These are phyloP conservation scores for Ascidia mentula DNA, from an alignment of 23 tunicate species.

Conservation along the genomic window DNA sequence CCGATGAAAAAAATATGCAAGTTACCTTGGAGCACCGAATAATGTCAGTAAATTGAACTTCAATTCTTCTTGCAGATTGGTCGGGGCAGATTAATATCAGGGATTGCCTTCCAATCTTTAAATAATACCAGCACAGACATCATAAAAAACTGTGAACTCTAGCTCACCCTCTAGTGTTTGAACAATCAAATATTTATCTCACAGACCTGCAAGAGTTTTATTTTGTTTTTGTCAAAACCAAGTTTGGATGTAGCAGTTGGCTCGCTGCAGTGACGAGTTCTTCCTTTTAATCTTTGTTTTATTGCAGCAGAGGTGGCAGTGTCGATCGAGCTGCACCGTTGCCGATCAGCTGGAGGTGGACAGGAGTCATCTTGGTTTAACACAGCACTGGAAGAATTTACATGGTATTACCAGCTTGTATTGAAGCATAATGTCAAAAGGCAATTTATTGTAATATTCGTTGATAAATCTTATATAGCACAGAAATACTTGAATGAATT, in stretches of 20 bases:
- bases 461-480: no score
- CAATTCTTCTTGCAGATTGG: conserved; percentile 47
- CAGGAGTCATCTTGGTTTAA: background rate
- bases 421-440: no score
- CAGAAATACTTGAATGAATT: no score
- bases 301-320: conserved; percentile 10
- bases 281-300: conserved; percentile 21
- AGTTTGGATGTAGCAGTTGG: conserved; percentile 41
- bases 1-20: no score
- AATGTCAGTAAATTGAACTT: conserved; percentile 54
- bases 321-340: conserved; percentile 68
- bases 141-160: no score
- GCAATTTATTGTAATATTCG: no score
- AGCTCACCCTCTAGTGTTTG: no score
- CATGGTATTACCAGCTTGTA: no score
- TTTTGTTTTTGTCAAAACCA: conserved; percentile 69
- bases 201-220: conserved; percentile 59
- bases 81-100: conserved; percentile 61
- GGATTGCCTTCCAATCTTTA: conserved; percentile 68
- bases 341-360: conserved; percentile 19
- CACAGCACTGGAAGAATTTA: background rate
- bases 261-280: conserved; percentile 77
- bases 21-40: conserved; percentile 56
- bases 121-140: no score
- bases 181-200: no score